These are phyloP conservation scores for Epsilonema sp. DNA, from an alignment of 2,888 invertebrate genomes.

Conservation along the genomic window DNA sequence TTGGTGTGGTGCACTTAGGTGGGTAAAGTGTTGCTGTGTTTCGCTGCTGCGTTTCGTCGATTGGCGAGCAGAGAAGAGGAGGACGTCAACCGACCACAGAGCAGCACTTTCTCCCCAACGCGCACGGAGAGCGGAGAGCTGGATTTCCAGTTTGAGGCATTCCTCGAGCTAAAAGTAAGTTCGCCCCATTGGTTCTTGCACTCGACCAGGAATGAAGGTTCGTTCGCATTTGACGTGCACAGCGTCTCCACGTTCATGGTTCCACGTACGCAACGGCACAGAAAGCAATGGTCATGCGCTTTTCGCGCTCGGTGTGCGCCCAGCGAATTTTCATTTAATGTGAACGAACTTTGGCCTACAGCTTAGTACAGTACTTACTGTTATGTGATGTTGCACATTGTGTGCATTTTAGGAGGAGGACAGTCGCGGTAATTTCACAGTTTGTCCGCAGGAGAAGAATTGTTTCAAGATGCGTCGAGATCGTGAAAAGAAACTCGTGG, in stretches of 20 bases:
- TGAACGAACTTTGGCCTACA: too few species aligned
- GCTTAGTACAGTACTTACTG: too few species aligned
- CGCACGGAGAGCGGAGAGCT: conserved; percentile 15
- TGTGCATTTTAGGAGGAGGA: conserved; percentile 58
- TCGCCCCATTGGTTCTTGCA: neutral
- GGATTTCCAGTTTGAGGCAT: conserved; percentile 69
- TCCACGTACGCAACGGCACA: too few species aligned
- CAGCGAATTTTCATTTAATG: too few species aligned
- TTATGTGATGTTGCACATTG: too few species aligned
- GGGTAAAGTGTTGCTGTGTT: conserved; percentile 45
- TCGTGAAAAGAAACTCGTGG: conserved; percentile 63
- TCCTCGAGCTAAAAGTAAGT: conserved; percentile 53
- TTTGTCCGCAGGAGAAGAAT: conserved; percentile 32
- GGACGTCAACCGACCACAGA: neutral
- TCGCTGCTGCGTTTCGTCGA: conserved; percentile 78
- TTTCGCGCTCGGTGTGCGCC: too few species aligned
- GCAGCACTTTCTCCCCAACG: neutral
- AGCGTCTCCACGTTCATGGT: too few species aligned
- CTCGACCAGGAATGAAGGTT: too few species aligned
- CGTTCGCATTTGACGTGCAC: too few species aligned
- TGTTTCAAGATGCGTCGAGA: conserved; percentile 47
- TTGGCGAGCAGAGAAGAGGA: conserved; percentile 40
- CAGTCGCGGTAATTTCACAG: conserved; percentile 45
- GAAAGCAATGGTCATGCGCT: too few species aligned
- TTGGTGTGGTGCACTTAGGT: conserved; percentile 30